Evolutionary conservation across 2,113 vertebrate species (phyloP).

Genomic region (Spea multiplicata): DNA sequence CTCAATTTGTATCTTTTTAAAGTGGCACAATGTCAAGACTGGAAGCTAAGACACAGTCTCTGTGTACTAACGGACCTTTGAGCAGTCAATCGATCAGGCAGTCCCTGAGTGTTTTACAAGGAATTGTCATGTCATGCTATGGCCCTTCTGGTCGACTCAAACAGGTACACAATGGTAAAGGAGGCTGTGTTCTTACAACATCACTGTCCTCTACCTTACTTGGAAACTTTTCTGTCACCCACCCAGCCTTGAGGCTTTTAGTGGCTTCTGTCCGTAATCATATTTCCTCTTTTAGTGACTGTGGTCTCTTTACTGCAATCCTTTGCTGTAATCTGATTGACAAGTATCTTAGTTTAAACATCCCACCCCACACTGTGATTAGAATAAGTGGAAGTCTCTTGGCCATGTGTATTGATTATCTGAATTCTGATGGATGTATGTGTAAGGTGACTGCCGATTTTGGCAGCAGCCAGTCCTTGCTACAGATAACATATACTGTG

Average conservation of each 20-base stretch:
- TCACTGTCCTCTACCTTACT: slow-evolving; percentile 80
- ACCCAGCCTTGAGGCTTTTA: slow-evolving; percentile 75
- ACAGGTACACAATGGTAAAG: slow-evolving; percentile 83
- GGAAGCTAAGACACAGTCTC: slow-evolving; percentile 71
- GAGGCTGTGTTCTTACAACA: slow-evolving; percentile 77
- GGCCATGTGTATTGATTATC: slow-evolving; percentile 70
- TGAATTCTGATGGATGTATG: slow-evolving; percentile 72
- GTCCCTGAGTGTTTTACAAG: slow-evolving; percentile 64
- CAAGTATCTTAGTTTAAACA: slow-evolving; percentile 58
- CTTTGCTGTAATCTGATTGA: slow-evolving; percentile 79
- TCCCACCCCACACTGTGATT: slow-evolving; percentile 56
- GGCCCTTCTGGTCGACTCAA: slow-evolving; percentile 85
- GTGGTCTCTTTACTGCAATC: slow-evolving; percentile 84
- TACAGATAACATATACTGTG: slow-evolving; percentile 71
- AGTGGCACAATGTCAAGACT: slow-evolving; percentile 75
- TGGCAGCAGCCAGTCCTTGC: slow-evolving; percentile 62
- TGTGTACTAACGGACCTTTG: slow-evolving; percentile 72
- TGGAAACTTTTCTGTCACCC: slow-evolving; percentile 61
- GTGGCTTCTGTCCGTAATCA: slow-evolving; percentile 74
- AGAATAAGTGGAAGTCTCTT: slow-evolving; percentile 72
- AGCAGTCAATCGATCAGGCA: slow-evolving; percentile 52
- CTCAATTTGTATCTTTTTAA: slow-evolving; percentile 13
- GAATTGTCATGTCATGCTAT: slow-evolving; percentile 75
- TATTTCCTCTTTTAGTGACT: slow-evolving; percentile 77
- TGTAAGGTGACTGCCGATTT: slow-evolving; percentile 83